These are phyloP conservation scores for Acrossocheilus wenchowensis DNA, from an alignment of 2,797 vertebrate genomes.

Conservation along the genomic window DNA sequence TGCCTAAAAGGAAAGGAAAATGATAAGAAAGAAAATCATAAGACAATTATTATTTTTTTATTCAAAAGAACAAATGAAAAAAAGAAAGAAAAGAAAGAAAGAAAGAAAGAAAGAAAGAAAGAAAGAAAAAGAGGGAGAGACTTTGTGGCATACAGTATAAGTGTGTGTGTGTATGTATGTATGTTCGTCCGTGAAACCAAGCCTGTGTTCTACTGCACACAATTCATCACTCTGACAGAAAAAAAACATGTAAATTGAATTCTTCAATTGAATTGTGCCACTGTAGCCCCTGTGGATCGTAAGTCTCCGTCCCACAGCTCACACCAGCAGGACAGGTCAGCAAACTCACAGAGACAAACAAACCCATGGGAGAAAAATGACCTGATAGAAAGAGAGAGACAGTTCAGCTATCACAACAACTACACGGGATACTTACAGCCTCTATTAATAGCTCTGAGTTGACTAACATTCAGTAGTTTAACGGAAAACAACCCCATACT, in stretches of 20 bases:
- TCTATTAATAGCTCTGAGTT: conserved; percentile 20
- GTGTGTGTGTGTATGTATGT: background rate
- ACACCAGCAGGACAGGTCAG: conserved; percentile 20
- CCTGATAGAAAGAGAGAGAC: background rate
- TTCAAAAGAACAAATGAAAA: background rate
- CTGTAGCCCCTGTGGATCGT: conserved; percentile 10
- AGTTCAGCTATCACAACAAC: background rate
- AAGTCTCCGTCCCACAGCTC: conserved; percentile 27
- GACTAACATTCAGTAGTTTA: conserved; percentile 29
- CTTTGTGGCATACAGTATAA: background rate
- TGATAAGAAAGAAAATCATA: background rate
- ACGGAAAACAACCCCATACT: conserved; percentile 31
- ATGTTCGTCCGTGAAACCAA: background rate
- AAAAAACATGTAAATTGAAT: conserved; percentile 46
- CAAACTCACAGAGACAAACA: background rate
- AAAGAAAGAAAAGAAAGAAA: background rate
- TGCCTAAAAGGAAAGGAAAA: background rate
- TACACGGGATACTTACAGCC: background rate
- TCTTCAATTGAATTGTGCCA: conserved; percentile 42
- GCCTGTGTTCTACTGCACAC: conserved; percentile 23
- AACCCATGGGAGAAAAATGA: conserved; percentile 19
- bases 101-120: background rate
- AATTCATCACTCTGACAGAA: conserved; percentile 42
- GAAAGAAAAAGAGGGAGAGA: background rate
- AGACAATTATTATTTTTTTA: background rate